Percentiles rank a stretch among this genome's conserved stretches.
Evolutionary conservation across 2,888 invertebrate species (phyloP).

Genomic region (Cataglyphis livida): DNA sequence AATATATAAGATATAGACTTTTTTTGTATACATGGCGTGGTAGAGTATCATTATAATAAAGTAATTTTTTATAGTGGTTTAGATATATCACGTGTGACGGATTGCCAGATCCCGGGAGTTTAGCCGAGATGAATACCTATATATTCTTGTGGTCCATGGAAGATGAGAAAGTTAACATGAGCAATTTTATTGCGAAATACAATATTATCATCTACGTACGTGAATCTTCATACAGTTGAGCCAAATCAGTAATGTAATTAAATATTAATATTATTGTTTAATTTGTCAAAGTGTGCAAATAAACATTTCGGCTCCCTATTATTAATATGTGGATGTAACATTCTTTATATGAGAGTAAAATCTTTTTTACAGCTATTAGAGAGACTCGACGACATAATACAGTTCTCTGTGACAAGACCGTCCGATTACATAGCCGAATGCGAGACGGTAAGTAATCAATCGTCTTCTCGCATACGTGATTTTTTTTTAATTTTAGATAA

Average conservation of each 20-base stretch:
- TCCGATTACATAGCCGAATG: conserved; percentile 85
- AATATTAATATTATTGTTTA: not conserved
- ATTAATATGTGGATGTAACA: not conserved
- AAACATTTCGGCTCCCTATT: not conserved
- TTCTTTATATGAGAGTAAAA: not conserved
- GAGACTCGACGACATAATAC: conserved; percentile 86
- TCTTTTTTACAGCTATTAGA: conserved; percentile 86
- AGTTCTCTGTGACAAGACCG: conserved; percentile 84
- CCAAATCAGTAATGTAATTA: not conserved
- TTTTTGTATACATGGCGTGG: not conserved
- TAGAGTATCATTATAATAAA: not conserved
- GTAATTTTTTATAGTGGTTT: conserved; percentile 86
- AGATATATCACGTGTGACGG: conserved; percentile 88
- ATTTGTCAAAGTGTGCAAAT: not conserved
- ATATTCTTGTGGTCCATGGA: conserved; percentile 87
- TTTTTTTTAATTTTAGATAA: not conserved
- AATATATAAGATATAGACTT: not conserved
- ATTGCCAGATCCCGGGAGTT: conserved; percentile 87
- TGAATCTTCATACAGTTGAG: conserved; percentile 44
- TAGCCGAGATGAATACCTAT: conserved; percentile 88
- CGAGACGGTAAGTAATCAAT: conserved; percentile 84
- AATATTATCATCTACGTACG: conserved; percentile 86
- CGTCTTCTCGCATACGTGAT: not conserved
- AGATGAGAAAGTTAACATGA: conserved; percentile 84
- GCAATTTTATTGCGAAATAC: conserved; percentile 86